Evolutionary conservation across 2,113 vertebrate genomes (phyloP).

Genomic region (Andinoacara biseriatus): DNA sequence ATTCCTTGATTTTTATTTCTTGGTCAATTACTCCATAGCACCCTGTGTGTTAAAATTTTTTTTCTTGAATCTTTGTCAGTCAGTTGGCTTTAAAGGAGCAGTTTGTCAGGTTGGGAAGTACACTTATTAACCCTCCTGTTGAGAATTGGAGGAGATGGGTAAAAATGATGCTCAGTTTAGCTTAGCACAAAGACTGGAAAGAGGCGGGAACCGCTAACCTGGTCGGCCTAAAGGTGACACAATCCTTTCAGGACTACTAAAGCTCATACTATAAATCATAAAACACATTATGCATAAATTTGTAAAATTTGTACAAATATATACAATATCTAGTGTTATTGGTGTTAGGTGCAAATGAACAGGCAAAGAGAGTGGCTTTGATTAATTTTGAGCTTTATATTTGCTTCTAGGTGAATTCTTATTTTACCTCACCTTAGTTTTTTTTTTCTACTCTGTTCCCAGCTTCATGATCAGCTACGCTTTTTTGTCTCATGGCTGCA

Average conservation of each 20-base stretch:
- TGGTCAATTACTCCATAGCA: slow-evolving; percentile 8
- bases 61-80: not conserved
- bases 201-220: not conserved
- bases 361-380: not conserved
- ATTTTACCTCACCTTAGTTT: not conserved
- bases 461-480: not conserved
- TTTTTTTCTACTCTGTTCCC: not conserved
- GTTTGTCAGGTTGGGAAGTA: not conserved
- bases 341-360: not conserved
- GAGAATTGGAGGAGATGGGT: not conserved
- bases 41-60: not conserved
- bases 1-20: slow-evolving; percentile 35
- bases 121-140: not conserved
- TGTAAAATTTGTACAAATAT: not conserved
- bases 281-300: not conserved
- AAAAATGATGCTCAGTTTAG: not conserved
- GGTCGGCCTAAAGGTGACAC: not conserved
- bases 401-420: not conserved
- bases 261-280: not conserved
- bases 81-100: not conserved
- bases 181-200: not conserved
- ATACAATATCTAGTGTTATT: not conserved
- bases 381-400: not conserved
- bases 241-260: not conserved
- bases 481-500: not conserved